A percentile compares a stretch with the other conserved stretches of the same genome.
Evolutionary conservation across 2,113 vertebrate species (phyloP).

Genomic region (Caloenas nicobarica): DNA sequence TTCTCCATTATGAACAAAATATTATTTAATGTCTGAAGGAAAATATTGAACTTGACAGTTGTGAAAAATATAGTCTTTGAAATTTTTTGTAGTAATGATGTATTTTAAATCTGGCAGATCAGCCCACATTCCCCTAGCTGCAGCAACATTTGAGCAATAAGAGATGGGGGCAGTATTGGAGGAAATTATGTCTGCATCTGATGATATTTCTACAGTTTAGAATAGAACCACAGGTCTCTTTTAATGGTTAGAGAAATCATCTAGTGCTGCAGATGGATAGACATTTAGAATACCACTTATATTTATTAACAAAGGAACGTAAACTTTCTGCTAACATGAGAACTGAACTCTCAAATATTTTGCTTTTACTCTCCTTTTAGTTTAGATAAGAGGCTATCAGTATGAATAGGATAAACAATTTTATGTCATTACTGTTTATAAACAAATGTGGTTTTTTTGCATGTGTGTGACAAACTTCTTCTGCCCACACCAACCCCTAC

Average conservation of each 20-base stretch:
- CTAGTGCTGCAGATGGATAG: not conserved
- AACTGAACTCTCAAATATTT: not conserved
- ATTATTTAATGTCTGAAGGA: not conserved
- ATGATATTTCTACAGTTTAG: not conserved
- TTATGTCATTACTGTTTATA: not conserved
- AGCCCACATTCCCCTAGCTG: not conserved
- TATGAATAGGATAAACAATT: not conserved
- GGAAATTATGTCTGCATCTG: not conserved
- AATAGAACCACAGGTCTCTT: not conserved
- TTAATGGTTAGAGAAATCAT: not conserved
- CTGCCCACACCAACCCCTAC: not conserved
- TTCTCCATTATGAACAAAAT: not conserved
- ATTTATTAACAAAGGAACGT: not conserved
- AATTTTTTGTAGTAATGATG: not conserved
- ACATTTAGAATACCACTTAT: not conserved
- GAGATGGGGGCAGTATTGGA: not conserved
- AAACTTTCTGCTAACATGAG: not conserved
- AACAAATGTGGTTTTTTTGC: not conserved
- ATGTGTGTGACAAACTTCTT: accelerated
- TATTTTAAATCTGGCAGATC: not conserved
- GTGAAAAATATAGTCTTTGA: not conserved
- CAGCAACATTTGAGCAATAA: not conserved
- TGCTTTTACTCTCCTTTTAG: not conserved
- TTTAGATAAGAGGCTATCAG: not conserved
- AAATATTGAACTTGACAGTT: not conserved